Conservation (phyloP, 37 sponge, comb jelly and placozoan genomes). For the Mnemiopsis leidyi region DNA sequence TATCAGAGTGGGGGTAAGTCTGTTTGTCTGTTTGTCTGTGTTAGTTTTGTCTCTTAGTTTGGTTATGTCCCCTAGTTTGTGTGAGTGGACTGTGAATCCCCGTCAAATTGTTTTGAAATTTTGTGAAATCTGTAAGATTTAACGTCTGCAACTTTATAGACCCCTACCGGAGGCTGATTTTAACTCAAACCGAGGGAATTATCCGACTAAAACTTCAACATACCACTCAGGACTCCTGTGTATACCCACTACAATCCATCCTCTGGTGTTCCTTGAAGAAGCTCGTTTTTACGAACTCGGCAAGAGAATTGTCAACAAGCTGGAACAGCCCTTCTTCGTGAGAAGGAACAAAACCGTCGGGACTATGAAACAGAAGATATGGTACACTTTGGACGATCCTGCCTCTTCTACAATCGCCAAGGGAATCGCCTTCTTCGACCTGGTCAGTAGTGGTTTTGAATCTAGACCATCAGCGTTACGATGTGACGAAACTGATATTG, state of each 20-base stretch:
- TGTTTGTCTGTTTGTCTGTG: background rate
- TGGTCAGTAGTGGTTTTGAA: no score
- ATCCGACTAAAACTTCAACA: no score
- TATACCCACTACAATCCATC: slow-evolving; percentile 62
- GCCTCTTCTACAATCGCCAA: slow-evolving; percentile 20
- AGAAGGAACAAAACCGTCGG: background rate
- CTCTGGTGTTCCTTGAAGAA: slow-evolving; percentile 61
- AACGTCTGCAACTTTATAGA: no score
- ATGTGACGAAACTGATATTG: no score
- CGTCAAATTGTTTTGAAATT: no score
- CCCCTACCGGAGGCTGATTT: no score
- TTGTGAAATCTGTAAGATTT: no score
- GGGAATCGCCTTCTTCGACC: slow-evolving; percentile 45
- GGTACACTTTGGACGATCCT: slow-evolving; percentile 33
- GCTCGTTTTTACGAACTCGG: slow-evolving; percentile 56
- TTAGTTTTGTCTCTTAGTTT: no score
- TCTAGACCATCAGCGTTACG: no score
- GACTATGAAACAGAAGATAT: slow-evolving; percentile 55
- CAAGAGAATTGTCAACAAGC: slow-evolving; percentile 38
- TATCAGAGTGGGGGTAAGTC: slow-evolving; percentile 41
- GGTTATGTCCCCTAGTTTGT: no score
- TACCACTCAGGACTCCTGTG: slow-evolving; percentile 44
- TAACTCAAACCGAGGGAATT: no score
- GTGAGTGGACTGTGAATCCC: no score
- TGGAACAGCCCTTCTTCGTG: slow-evolving; percentile 54